These are phyloP conservation scores for Hemicordylus capensis DNA, from an alignment of 2,113 vertebrate genomes.

Conservation along the genomic window DNA sequence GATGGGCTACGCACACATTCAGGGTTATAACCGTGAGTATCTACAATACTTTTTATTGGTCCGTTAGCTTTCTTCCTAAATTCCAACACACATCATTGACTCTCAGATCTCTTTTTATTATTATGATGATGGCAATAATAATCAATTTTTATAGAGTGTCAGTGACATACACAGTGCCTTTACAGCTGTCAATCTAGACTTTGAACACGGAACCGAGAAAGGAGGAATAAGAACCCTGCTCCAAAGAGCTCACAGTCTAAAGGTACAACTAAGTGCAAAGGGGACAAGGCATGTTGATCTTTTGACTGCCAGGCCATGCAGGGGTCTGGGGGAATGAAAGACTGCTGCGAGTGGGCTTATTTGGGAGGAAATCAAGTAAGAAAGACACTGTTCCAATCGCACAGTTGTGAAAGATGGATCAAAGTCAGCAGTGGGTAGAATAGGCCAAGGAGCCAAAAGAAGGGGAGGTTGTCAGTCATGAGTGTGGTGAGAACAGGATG, in stretches of 20 bases:
- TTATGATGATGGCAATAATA: slow-evolving; percentile 44
- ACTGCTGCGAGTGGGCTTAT: background rate
- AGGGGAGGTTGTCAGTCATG: slow-evolving; percentile 20
- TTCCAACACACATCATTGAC: slow-evolving; percentile 57
- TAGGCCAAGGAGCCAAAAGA: slow-evolving; percentile 27
- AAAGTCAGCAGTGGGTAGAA: slow-evolving; percentile 20
- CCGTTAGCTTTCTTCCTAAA: slow-evolving; percentile 45
- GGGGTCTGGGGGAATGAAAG: background rate
- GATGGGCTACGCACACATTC: too few species aligned
- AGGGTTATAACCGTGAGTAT: slow-evolving; percentile 2
- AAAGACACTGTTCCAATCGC: slow-evolving; percentile 16
- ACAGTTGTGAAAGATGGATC: slow-evolving; percentile 19
- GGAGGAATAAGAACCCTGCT: slow-evolving; percentile 55
- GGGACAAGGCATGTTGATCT: background rate
- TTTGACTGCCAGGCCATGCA: background rate
- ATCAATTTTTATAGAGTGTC: slow-evolving; percentile 33
- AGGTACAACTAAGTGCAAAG: slow-evolving; percentile 41
- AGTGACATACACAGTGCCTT: slow-evolving; percentile 53
- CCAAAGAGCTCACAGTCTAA: slow-evolving; percentile 70
- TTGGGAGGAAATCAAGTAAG: slow-evolving; percentile 7
- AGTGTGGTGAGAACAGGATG: slow-evolving; percentile 27
- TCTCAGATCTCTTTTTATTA: slow-evolving; percentile 63
- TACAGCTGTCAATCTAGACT: slow-evolving; percentile 54
- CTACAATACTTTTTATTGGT: slow-evolving; percentile 19
- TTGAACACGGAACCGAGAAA: background rate